Base-by-base conservation (phyloP, 2,888 invertebrate genomes). In the Drosophila algonquin region DNA sequence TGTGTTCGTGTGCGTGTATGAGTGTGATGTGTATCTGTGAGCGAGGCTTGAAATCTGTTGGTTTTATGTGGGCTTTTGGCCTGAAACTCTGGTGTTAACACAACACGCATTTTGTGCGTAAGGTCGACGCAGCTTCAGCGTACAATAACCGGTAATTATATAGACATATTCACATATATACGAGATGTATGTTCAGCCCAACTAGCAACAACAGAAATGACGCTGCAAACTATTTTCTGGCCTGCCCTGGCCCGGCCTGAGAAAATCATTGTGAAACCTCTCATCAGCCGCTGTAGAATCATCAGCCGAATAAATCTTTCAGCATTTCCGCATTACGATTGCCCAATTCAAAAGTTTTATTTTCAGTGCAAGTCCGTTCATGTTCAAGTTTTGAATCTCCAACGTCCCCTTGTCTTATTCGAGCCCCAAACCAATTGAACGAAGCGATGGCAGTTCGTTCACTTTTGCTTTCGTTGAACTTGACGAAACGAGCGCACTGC, bases 91-190 rank as follows among this genome's bases (percentile, higher is more conserved):
- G 70, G 55, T 59, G 72, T 63, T 75, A 77, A 69, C 75, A 77
- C 80, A 78, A 73, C 75, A 80, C 81, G 87, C 87, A 85, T 84
- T 75, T 81, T 73, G 75, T 85, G 85, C 87, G 85, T 85, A 85
- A 84, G 85, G 85, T 87, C 73, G 70, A 40, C 80, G 81, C 80
- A 77, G 76, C 79, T 69, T 77, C 67, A 63, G 77, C 80, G 81
- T 73, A 84, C 73, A 73, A 73, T 70, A 67, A 76, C 72, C 72
- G 72, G 72, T 72, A 72, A 83, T 84, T 84, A 76, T 70, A 58
- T 67, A 56, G 73, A 79, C 83, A 54, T 16, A 32, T 32, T 73
- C 21, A 21, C 21, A 21, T 21, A 21, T 21, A 21, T 21, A 21
- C 21, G 21, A 21, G 21, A 21, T 21, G 74, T 76, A 72, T 79